phyloP scores from a whole-genome alignment of 1,140 invertebrate genomes.

The Calliphora vicina region DNA sequence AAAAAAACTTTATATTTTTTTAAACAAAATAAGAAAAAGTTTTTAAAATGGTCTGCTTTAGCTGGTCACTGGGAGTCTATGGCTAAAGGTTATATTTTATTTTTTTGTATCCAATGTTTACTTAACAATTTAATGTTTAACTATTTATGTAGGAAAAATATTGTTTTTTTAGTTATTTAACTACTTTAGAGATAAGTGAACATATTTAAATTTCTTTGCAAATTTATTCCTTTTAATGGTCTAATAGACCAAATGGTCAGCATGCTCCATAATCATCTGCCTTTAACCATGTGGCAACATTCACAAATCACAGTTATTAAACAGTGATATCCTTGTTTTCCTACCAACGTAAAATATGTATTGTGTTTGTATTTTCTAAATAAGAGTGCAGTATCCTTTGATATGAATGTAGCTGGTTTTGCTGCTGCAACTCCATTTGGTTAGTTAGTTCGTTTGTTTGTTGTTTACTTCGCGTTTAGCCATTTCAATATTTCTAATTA shows the following conservation, averaged over 20 bases:
- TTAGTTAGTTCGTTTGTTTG: background rate
- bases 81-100: conserved; percentile 9
- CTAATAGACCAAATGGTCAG: background rate
- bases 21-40: conserved; percentile 30
- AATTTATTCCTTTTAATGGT: background rate
- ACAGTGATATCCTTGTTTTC: conserved; percentile 35
- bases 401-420: background rate
- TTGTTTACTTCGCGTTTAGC: conserved; percentile 39
- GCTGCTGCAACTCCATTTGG: background rate
- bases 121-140: background rate
- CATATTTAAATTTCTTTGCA: background rate
- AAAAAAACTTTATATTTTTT: conserved; percentile 40
- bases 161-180: background rate
- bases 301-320: conserved; percentile 40
- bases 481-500: conserved; percentile 64
- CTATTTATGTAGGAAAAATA: background rate
- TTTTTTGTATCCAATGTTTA: background rate
- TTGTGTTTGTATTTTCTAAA: background rate
- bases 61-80: conserved; percentile 17
- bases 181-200: background rate
- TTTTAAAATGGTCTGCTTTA: conserved; percentile 37
- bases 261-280: background rate
- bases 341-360: background rate
- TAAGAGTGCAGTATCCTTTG: background rate
- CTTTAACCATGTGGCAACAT: conserved; percentile 12